Evolutionary conservation across 2,797 vertebrate species (phyloP).

Genomic region (Chelonia mydas): DNA sequence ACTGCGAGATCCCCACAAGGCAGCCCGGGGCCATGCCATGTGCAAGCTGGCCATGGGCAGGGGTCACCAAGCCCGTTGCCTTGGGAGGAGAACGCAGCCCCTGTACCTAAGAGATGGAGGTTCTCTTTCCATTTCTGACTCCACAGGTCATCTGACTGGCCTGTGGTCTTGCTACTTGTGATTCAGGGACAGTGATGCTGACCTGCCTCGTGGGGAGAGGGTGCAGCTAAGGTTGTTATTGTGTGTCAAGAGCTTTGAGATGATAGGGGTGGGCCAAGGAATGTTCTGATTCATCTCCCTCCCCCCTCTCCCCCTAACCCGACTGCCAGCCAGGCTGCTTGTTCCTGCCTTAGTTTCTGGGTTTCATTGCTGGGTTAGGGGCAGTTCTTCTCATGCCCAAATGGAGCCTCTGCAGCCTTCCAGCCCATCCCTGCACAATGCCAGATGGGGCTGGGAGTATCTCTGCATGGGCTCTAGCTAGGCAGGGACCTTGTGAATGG

Average conservation of each 20-base stretch:
- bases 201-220: background rate
- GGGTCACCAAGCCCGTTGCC: background rate
- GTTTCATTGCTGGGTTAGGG: background rate
- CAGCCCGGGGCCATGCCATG: background rate
- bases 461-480: background rate
- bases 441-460: background rate
- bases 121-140: background rate
- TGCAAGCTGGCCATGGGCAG: background rate
- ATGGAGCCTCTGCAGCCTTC: no score
- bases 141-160: no score
- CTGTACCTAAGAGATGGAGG: conserved; percentile 26
- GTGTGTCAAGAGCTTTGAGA: no score
- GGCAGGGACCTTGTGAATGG: background rate
- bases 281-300: background rate
- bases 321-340: background rate
- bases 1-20: background rate
- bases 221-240: background rate
- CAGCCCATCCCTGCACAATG: background rate
- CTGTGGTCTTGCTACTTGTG: background rate
- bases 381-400: no score
- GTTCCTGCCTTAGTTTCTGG: no score
- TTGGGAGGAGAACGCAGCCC: conserved; percentile 13
- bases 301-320: no score
- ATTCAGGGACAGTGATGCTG: conserved; percentile 48
- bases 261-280: no score